Conservation (phyloP, 30 jellyfish, hydroid and myxozoan species). For the Clytia hemisphaerica region DNA sequence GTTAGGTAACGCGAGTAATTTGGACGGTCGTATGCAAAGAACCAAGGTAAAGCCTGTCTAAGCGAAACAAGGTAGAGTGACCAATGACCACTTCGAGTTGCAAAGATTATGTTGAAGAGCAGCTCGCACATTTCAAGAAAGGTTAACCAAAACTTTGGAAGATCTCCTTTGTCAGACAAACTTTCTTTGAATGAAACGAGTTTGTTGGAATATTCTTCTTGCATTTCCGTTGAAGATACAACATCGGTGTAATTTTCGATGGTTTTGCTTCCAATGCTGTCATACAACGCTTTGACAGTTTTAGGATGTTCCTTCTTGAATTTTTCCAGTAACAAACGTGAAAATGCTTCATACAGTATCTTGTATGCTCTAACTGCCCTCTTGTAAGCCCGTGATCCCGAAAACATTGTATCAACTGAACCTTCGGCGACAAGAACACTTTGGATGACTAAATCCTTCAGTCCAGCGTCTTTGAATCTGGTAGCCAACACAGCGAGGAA, state of each 20-base stretch:
- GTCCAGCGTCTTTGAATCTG: too few species aligned
- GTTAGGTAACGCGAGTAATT: conserved; percentile 1
- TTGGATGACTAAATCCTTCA: background rate
- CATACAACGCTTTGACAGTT: too few species aligned
- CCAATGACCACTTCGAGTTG: conserved; percentile 19
- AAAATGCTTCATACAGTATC: background rate
- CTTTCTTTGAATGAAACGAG: background rate
- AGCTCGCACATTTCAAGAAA: conserved; percentile 21
- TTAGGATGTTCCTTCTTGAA: too few species aligned
- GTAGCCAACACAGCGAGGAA: too few species aligned
- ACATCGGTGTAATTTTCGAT: background rate
- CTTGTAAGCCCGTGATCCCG: conserved; percentile 1
- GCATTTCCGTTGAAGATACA: background rate
- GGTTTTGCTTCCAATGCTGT: background rate
- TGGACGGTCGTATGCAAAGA: conserved; percentile 3
- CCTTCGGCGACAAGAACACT: background rate
- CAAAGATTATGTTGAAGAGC: background rate
- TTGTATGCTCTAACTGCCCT: background rate
- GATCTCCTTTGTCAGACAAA: conserved; percentile 13
- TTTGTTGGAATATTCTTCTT: background rate
- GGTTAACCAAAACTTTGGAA: conserved; percentile 4
- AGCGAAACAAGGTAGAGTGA: conserved; percentile 1
- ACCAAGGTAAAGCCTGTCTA: conserved; percentile 3
- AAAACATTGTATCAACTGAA: background rate
- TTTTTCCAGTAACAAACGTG: background rate